Evolutionary conservation across 2,888 invertebrate genomes (phyloP).

Genomic region (Brachycybe producta): DNA sequence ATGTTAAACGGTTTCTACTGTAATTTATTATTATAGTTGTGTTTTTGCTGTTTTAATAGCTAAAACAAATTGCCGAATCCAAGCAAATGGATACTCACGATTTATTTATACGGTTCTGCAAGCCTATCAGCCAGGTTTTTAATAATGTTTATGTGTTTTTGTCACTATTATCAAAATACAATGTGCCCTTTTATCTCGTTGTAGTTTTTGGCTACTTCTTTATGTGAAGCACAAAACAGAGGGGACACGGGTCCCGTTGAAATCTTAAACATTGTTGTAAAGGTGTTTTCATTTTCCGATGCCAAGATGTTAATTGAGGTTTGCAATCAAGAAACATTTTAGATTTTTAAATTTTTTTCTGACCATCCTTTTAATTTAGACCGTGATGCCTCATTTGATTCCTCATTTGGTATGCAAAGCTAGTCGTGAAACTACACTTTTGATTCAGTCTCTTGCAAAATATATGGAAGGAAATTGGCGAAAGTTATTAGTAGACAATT

Average conservation of each 20-base stretch:
- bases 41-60: no score
- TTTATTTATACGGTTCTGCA: conserved; percentile 6
- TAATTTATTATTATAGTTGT: no score
- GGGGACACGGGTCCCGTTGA: conserved; percentile 26
- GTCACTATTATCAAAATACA: background rate
- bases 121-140: conserved; percentile 5
- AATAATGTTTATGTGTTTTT: background rate
- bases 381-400: conserved; percentile 30
- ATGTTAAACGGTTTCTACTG: no score
- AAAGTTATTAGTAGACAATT: conserved; percentile 31
- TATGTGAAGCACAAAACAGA: conserved; percentile 5
- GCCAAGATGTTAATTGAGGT: conserved; percentile 30
- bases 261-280: conserved; percentile 29
- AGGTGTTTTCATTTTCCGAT: conserved; percentile 29
- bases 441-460: conserved; percentile 30
- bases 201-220: conserved; percentile 2
- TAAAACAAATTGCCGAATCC: background rate
- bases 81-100: background rate
- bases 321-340: no score
- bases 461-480: conserved; percentile 24
- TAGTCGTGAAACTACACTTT: conserved; percentile 27
- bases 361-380: conserved; percentile 24
- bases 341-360: no score
- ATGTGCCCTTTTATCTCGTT: conserved; percentile 6
- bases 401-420: conserved; percentile 32